Evolutionary conservation across 2,797 vertebrate species (phyloP).

Genomic region (Pantherophis alleghaniensis): DNA sequence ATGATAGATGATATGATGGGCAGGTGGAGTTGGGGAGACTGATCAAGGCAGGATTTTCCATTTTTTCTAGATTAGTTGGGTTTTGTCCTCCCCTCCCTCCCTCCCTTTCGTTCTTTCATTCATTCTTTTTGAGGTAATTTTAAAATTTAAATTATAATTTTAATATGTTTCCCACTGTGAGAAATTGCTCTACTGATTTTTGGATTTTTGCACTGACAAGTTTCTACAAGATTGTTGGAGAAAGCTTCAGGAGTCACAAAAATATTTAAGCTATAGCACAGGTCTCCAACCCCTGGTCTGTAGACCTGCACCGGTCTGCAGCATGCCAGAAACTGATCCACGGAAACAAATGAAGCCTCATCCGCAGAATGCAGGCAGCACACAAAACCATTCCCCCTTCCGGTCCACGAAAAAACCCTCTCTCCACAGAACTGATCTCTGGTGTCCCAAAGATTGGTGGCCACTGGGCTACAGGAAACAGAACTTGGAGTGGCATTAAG

Average conservation of each 20-base stretch:
- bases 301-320: too few species aligned
- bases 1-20: neutral
- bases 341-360: too few species aligned
- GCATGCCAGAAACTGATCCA: too few species aligned
- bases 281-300: too few species aligned
- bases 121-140: neutral
- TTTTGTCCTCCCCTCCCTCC: neutral
- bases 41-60: neutral
- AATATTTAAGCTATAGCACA: neutral
- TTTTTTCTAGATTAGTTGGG: neutral
- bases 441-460: too few species aligned
- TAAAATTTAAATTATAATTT: neutral
- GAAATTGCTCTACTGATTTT: neutral
- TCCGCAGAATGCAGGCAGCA: too few species aligned
- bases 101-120: neutral
- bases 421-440: too few species aligned
- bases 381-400: too few species aligned
- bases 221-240: neutral
- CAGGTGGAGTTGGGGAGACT: neutral
- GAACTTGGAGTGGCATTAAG: neutral
- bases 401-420: too few species aligned
- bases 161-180: neutral
- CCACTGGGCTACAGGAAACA: neutral
- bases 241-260: neutral
- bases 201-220: neutral